Percentiles rank a stretch among this genome's conserved stretches.
Conservation (phyloP, 1,140 invertebrate species). For the Nylanderia fulva region DNA sequence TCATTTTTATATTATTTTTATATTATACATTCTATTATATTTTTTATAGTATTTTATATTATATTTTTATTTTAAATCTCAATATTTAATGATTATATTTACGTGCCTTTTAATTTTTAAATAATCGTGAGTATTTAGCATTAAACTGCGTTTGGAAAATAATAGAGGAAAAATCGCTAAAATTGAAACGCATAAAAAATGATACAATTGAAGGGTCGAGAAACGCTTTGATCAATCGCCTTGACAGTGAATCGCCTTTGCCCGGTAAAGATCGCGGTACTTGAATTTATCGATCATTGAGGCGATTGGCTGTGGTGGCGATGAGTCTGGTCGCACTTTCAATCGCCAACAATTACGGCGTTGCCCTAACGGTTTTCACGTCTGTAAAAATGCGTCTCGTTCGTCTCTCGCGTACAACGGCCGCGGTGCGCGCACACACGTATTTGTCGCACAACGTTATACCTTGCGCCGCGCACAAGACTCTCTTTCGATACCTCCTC, state of each 20-base stretch:
- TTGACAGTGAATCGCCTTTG: not conserved
- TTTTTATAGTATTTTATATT: no score
- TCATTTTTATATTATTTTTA: no score
- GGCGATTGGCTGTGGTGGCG: not conserved
- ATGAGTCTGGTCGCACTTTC: slow-evolving; percentile 44
- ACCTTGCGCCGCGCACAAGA: slow-evolving; percentile 45
- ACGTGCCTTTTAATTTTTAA: not conserved
- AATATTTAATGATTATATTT: no score
- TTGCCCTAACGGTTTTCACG: slow-evolving; percentile 51
- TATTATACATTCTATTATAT: no score
- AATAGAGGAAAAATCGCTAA: no score
- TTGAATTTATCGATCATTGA: slow-evolving; percentile 16
- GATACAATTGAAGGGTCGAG: not conserved
- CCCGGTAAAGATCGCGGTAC: not conserved
- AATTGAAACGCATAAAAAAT: no score
- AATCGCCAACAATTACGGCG: slow-evolving; percentile 44
- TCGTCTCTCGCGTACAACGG: slow-evolving; percentile 39
- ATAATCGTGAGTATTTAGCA: not conserved
- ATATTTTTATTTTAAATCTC: no score
- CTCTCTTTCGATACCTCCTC: slow-evolving; percentile 65
- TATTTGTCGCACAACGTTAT: slow-evolving; percentile 47
- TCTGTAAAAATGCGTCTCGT: slow-evolving; percentile 52
- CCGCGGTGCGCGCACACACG: slow-evolving; percentile 1
- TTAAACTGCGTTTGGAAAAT: not conserved
- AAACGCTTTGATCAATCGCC: not conserved